Base-by-base conservation (phyloP, 2,888 invertebrate genomes). In the Hirtodrosophila duncani region DNA sequence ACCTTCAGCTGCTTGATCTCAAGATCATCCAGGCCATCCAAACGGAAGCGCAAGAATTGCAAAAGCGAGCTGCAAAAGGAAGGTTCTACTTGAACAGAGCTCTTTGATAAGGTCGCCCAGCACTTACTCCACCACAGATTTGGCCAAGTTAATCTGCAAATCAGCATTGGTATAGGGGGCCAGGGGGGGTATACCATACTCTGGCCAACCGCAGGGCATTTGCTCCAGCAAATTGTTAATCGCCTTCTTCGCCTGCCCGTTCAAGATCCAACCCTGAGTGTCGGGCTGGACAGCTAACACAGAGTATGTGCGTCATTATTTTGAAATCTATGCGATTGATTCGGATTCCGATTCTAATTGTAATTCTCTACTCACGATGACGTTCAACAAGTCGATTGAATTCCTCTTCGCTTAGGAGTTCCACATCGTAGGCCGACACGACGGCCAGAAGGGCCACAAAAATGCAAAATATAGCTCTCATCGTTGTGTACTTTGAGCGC, bases 111-210 rank as follows among this genome's bases (percentile, higher is more conserved):
- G 27, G 3, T 30, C 3, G 7, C 7, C 2, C 6, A 13, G 9
- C 4, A 83, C 83, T 80, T 65, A 84, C 84, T 83, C 77, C 6
- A 78, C 63, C 9, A 74, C 57, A 0, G 77, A 74, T 45, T 70
- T 29, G 2, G 64, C 63, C 23, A 83, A 27, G 27, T 82, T 63
- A 1, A 84, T 39, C n/a, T 67, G 57, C 17, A 83, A 38, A 36
- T 83, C 67, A n/a, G 81, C 70, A 53, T 84, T 82, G 9, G 82
- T 85, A 13, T 85, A 84, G 37, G 85, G 85, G 3, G 84, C 85
- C 38, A 85, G 33, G 9, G 85, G 83, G 0, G 84, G 84, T n/a
- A 85, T 52, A 9, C 80, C 82, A 33, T 77, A 67, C 18, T 75
- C 59, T 2, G 83, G 83, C 53, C 79, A 85, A n/a, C 85, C 85